Base-by-base conservation (phyloP, 1,140 invertebrate species). In the Drosophila arawakana region DNA sequence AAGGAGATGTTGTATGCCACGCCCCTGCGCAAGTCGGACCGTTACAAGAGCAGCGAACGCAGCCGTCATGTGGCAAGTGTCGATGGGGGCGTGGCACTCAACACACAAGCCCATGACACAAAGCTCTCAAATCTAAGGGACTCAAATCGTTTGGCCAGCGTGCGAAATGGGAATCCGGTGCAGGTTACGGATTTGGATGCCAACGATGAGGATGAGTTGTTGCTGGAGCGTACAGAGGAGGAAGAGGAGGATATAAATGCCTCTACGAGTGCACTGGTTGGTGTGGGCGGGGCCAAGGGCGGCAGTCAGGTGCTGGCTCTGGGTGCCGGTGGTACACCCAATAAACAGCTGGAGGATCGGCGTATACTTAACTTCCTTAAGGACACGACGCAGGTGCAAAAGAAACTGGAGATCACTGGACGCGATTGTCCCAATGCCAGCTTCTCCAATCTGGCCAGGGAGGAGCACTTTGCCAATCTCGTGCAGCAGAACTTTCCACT, bases 1-100 rank as follows among this genome's bases (percentile, higher is more conserved):
- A 92, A 92, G 67, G 92, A 92, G 73, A 90, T 92, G 88, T 69
- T 92, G 13, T 92, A 92, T 52, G 92, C 92, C 11, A 92, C 92
- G 9, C 92, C 92, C 1, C 34, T 92, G 54, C 80, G 91, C 5
- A 92, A 92, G 54, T 91, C 91, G 25, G 92, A 92, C 81, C 91
- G 92, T n/a, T 91, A 91, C 50, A 92, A 92, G 75, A 92, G 91
- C 60, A 88, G 81, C 47, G 91, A 92, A 21, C 77, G 91, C 10
- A 73, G 79, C 57, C 86, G 89, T 7, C 83, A 82, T 7, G 47
- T 37, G 11, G 65, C 39, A 41, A 41, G 9, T 41, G 39, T 13
- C 11, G 10, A 34, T 1, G 25, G n/a, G 50, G 47, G 47, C 3
- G 47, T 30, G 47, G 47, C 47, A 1, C 11, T 35, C 10, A 3